Conservation (phyloP, 2,888 invertebrate genomes). For the Sicus ferrugineus region DNA sequence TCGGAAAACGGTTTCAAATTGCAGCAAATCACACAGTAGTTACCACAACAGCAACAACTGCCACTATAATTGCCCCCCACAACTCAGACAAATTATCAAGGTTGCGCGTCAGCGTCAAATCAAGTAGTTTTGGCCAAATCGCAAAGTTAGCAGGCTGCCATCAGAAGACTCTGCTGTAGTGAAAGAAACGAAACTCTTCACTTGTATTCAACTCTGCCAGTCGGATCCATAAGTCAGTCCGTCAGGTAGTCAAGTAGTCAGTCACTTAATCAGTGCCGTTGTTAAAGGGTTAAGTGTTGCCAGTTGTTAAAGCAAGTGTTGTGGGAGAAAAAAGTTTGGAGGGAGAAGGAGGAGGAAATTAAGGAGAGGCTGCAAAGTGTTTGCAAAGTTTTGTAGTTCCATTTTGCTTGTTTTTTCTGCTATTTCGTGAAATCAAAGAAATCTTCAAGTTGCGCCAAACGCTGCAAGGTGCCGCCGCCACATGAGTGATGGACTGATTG, state of each 20-base stretch:
- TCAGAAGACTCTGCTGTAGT: not conserved
- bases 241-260: constrained; percentile 17
- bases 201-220: not conserved
- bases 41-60: constrained; percentile 13
- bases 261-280: constrained; percentile 10
- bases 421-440: constrained; percentile 23
- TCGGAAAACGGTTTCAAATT: constrained; percentile 19
- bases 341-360: not conserved
- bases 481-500: constrained; percentile 47
- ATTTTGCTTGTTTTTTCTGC: constrained; percentile 6
- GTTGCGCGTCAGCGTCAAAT: constrained; percentile 31
- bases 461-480: constrained; percentile 30
- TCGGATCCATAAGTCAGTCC: not conserved
- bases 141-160: not conserved
- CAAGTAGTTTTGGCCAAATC: too few species aligned
- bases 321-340: not conserved
- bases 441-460: constrained; percentile 15
- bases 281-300: not conserved
- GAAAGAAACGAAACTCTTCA: not conserved
- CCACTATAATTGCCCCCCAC: constrained; percentile 8
- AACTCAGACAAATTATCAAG: constrained; percentile 30
- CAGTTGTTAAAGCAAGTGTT: not conserved
- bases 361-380: not conserved
- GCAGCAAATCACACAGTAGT: constrained; percentile 29
- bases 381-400: not conserved